Conservation (phyloP, 2,797 vertebrate genomes). For the Tragelaphus oryx region DNA sequence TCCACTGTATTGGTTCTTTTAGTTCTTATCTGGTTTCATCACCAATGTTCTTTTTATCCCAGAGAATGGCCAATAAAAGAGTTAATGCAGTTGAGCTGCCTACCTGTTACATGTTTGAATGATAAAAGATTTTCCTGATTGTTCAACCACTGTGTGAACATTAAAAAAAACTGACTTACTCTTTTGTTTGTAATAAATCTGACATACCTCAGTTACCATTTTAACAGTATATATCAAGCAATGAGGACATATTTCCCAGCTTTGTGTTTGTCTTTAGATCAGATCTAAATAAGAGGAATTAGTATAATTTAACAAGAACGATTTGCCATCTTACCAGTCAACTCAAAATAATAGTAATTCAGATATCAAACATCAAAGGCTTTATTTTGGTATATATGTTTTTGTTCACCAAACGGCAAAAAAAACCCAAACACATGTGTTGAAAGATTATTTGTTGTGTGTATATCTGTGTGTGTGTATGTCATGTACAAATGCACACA, state of each 20-base stretch:
- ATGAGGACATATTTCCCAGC: background rate
- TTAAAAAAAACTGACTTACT: background rate
- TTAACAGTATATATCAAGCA: background rate
- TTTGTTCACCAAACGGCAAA: background rate
- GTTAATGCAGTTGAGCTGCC: background rate
- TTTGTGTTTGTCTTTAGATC: background rate
- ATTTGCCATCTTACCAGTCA: background rate
- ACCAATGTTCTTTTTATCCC: slow-evolving; percentile 10
- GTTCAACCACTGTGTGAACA: slow-evolving; percentile 29
- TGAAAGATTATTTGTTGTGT: background rate
- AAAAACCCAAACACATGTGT: background rate
- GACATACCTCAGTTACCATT: background rate
- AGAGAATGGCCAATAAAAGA: slow-evolving; percentile 53
- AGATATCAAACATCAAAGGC: background rate
- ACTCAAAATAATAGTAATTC: background rate
- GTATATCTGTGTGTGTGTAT: background rate
- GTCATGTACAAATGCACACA: too few relatives aligned
- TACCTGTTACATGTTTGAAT: slow-evolving; percentile 50
- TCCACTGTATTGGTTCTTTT: slow-evolving; percentile 38
- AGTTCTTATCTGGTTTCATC: slow-evolving; percentile 54
- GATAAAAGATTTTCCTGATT: slow-evolving; percentile 41
- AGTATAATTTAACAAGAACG: background rate
- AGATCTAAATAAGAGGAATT: background rate
- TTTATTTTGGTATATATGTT: background rate
- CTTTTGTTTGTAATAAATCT: slow-evolving; percentile 48